A percentile compares a stretch with the other conserved stretches of the same genome.
These are phyloP conservation scores for Camponotus vicinus DNA, from an alignment of 1,140 invertebrate species.

Conservation along the genomic window DNA sequence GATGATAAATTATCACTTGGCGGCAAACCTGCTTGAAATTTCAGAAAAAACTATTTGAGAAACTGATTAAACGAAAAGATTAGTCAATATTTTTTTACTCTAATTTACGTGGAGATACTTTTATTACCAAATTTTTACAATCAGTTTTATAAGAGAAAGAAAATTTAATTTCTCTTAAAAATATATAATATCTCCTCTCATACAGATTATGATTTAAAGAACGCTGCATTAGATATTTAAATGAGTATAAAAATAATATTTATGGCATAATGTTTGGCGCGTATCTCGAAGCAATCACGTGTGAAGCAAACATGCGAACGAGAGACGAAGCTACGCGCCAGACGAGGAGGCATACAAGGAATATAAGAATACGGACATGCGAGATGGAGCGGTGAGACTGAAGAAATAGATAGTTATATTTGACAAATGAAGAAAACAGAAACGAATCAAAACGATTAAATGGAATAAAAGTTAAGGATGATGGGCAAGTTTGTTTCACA, in stretches of 20 bases:
- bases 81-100: neutral
- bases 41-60: constrained; percentile 5
- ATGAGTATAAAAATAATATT: neutral
- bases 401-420: constrained; percentile 18
- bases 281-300: constrained; percentile 6
- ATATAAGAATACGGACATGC: neutral
- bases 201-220: neutral
- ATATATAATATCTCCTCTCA: neutral
- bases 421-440: constrained; percentile 21
- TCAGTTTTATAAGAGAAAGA: neutral
- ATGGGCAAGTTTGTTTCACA: constrained; percentile 71
- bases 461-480: constrained; percentile 23
- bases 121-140: neutral
- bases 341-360: constrained; percentile 5
- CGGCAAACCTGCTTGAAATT: constrained; percentile 78
- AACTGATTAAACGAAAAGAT: neutral
- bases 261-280: neutral
- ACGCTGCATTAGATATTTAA: neutral
- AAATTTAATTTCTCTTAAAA: neutral
- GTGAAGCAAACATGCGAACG: constrained; percentile 19
- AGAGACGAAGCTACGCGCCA: constrained; percentile 13
- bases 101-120: neutral
- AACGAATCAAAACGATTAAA: neutral
- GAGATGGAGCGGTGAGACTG: neutral
- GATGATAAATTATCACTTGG: constrained; percentile 79